Base-by-base conservation (phyloP, 1,140 invertebrate genomes). In the Heterodera carotae region DNA sequence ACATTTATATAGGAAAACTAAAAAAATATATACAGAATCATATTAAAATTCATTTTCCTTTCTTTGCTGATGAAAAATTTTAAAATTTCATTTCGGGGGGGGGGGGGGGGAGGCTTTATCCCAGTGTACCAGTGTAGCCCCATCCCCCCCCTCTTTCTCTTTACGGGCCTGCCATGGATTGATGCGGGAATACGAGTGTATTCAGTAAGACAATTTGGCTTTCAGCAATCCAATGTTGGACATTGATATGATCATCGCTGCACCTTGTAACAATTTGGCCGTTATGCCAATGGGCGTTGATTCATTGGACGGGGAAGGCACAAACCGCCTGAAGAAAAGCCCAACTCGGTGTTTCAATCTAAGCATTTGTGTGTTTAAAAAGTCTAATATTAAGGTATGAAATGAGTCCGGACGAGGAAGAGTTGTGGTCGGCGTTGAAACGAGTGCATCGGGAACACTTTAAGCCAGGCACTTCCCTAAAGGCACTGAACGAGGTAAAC, bases 341-440 rank as follows among this genome's bases (percentile, higher is more conserved):
- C 67, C 72, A 31, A 59, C 72, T 18, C 27, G 72, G 72, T 74
- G 27, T 64, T 62, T 64, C 18, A 18, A 4, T 12, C 27, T 62
- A 0, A 2, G 7, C 4, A 8, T 2, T 74, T 33, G 25, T 29
- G n/a, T 62, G 59, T 56, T 3, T n/a, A 6, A 15, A 27, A 75
- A 39, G 0, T 31, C 56, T 6, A 73, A 83, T 31, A 10, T 76
- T 53, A 18, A 78, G 81, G 56, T 86, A 87, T 62, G 86, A 87
- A 31, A 84, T 86, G 71, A 80, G 83, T 27, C 72, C 80, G n/a
- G 77, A 86, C 15, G 85, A 86, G 48, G 78, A 83, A 64, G 74
- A 78, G 75, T 82, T 87, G 27, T 86, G 85, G 85, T 79, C 80
- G 39, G 66, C 80, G 53, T 69, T 86, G 8, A 75, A 85, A 39